Base-by-base conservation (phyloP, 2,797 vertebrate species). In the Sparus aurata region DNA sequence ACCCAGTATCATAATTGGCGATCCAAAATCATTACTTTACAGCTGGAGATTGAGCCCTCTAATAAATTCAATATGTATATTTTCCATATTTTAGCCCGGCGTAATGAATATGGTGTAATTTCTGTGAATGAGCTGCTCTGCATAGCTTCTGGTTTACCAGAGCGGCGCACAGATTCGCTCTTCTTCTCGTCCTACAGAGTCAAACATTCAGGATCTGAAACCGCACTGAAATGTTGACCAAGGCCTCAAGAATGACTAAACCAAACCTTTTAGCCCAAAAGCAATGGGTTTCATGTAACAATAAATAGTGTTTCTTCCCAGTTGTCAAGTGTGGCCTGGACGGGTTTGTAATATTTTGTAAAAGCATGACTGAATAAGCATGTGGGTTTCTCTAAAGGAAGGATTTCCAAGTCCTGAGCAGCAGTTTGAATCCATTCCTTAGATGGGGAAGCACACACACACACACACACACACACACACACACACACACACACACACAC, bases 281-380 rank as follows among this genome's bases (percentile, higher is more conserved):
- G 92, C 94, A 93, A 94, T 94, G 91, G 86, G 92, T 90, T 94
- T 93, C 91, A 89, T 95, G 94, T 94, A 95, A 95, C 92, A 95
- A 94, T 95, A 95, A 96, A 95, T 94, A 94, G 73, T 89, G 89
- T 91, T 94, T 89, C 75, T 68, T 87, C 73, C 88, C 89, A 93
- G 87, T 93, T 95, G 94, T 94, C 88, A 92, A 95, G 91, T 91
- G 89, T 90, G 90, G 76, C 90, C 90, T 91, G 93, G 93, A 89
- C 89, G 91, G 85, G 89, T 89, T 91, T 94, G 84, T 89, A 90
- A 91, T 93, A 90, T 93, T 83, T 93, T 93, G 92, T 89, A 91
- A 88, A 95, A 90, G 95, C 94, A 82, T 95, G 86, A 90, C 91
- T 93, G 91, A 90, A 86, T 87, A 91, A 91, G 91, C 91, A 89